Evolutionary conservation across 2,888 invertebrate species (phyloP), one percentile per base, ranked within the genome.

Genomic region (Octonoba sinensis): DNA sequence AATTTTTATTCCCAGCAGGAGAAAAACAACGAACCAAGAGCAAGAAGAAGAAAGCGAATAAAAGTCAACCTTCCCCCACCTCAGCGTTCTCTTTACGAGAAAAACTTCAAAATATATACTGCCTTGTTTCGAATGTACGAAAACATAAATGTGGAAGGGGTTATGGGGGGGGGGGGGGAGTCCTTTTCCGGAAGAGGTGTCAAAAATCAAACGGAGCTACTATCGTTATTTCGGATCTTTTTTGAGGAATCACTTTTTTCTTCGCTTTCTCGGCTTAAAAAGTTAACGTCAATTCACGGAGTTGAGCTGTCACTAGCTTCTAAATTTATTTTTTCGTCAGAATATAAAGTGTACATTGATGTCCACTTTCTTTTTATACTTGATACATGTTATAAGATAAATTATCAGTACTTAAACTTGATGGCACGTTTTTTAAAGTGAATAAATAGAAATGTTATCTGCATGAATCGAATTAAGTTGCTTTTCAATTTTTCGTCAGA

Each of bases 51-150:
- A 66, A 22, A 73, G 66, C 67, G 70, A 77, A 71, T 77, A 71
- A 77, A 70, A 77, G 54, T 77, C 70, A 74, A 57, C 20, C 54
- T 13, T 46, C 20, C 36, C 18, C 51, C n/a, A 24, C 44, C 72
- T 64, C 76, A 18, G 12, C 44, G 57, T 60, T 71, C 44, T 60
- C 44, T 56, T 59, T 60, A 44, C 59, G 51, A 72, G 66, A 51
- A 54, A 73, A 73, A 67, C 62, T 79, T 79, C 73, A 72, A 73
- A 79, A 73, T 73, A 73, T 78, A 78, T 78, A 78, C 78, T 54
- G 72, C 57, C 67, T 67, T 79, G 73, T 69, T 79, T 69, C 78
- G 67, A 72, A 72, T 79, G 79, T 79, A 56, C 73, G 67, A 47
- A 67, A 79, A 73, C 67, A 79, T 73, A 79, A 69, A 62, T 77